Evolutionary conservation across 2,888 invertebrate species (phyloP).

Genomic region (Microctonus brassicae): DNA sequence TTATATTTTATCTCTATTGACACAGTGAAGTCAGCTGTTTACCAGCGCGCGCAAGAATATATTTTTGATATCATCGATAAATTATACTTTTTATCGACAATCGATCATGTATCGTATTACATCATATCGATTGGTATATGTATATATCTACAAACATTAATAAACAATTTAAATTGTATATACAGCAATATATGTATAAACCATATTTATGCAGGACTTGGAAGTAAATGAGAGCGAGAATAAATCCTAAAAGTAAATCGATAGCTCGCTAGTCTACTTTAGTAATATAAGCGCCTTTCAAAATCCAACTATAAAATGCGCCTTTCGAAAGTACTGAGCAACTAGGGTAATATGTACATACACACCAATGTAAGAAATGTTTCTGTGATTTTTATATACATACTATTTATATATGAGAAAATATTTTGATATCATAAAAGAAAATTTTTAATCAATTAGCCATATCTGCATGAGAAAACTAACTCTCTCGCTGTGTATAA

Average conservation of each 20-base stretch:
- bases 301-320: neutral
- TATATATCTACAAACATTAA: too few relatives aligned
- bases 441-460: neutral
- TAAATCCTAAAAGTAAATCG: neutral
- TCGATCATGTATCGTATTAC: too few relatives aligned
- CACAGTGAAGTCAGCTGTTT: neutral
- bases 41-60: neutral
- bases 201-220: neutral
- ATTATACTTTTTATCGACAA: too few relatives aligned
- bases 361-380: neutral
- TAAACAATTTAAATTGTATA: too few relatives aligned
- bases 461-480: neutral
- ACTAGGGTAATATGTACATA: constrained; percentile 8
- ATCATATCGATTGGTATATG: too few relatives aligned
- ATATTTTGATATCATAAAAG: constrained; percentile 5
- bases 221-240: neutral
- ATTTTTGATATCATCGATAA: neutral
- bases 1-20: neutral
- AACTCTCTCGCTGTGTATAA: neutral
- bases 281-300: constrained; percentile 1
- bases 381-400: too few relatives aligned
- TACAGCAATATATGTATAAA: too few relatives aligned
- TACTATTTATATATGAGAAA: neutral
- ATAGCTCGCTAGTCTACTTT: constrained; percentile 17
- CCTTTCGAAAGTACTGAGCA: constrained; percentile 17